Evolutionary conservation across 2,888 invertebrate genomes (phyloP), one percentile per base, ranked within the genome.

Genomic region (Dascillus cervinus): DNA sequence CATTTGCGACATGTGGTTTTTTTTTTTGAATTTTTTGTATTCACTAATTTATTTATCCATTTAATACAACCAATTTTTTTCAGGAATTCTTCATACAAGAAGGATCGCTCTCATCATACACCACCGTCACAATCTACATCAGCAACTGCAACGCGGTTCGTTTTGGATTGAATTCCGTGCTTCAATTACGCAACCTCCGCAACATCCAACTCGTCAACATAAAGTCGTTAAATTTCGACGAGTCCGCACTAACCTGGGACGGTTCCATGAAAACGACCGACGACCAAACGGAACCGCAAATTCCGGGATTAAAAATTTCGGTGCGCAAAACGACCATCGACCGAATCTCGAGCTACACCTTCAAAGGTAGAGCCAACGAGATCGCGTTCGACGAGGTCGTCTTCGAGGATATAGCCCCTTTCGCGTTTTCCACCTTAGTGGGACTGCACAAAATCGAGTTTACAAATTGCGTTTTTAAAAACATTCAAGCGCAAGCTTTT

Each of bases 301-400:
- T 55, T 15, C 62, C 55, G 34, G 61, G 48, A 3, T 41, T 69
- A 3, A 61, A 60, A 31, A 61, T 73, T 29, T 53, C 56, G 14
- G 62, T 74, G 21, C 52, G 54, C 22, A 65, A 70, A 51, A 60
- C 63, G 37, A 60, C 52, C 33, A 60, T 73, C 22, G 59, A 63
- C 9, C 50, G 58, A 21, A 57, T 74, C 31, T 67, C 70, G 3
- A 66, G 68, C 32, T 67, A 69, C 45, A 74, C 80, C 15, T 77
- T 87, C 51, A 76, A 76, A 52, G 87, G 87, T 3, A 73, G 78
- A 40, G 73, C 85, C 37, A 77, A 79, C 50, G 75, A 77, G 46
- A 75, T 87, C 41, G 62, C 66, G 32, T 75, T 88, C 38, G 70
- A 72, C 32, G 67, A 74, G 43, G 76, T 78, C 27, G 67, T 60